Evolutionary conservation across 2,113 vertebrate species (phyloP), one percentile per base, ranked within the genome.

Genomic region (Galemys pyrenaicus): DNA sequence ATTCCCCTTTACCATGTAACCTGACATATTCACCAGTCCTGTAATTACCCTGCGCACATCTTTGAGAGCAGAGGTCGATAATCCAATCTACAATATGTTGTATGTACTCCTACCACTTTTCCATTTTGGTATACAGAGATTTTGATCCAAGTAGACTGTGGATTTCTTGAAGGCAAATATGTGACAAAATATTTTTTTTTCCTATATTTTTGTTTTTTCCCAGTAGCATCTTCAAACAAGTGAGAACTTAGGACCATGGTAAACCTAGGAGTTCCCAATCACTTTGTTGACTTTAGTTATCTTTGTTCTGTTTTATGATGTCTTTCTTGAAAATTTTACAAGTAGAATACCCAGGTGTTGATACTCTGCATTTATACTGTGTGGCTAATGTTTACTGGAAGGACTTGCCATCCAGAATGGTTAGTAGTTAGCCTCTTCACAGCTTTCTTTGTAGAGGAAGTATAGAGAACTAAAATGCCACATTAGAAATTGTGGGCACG

Each of bases 121-220:
- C 11, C 24, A 28, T 83, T 78, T 91, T 93, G 62, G 44, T 37
- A 0, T 83, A 39, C 71, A 71, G 68, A 88, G 41, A 91, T 87
- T 91, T 81, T 86, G 64, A 30, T 65, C 41, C 54, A 79, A 75
- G 26, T 79, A 70, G 74, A 46, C 24, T 77, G 22, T 92, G 35
- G 30, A 60, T 19, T 77, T 94, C 64, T 86, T 67, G 60, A 92
- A 94, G 56, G 37, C 26, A 93, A 79, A 44, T 85, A 46, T 85
- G 8, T 65, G 67, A 88, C 39, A 78, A 84, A 94, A 49, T 77
- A 26, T 65, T 87, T 73, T 87, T 26, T 46, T 95, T 84, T 87
- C 12, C 35, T 90, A 0, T 60, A 62, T 79, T 75, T 88, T 88
- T 91, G 22, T 22, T 64, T 67, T n/a, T 85, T 91, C 11, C n/a